These are phyloP conservation scores for Drusus annulatus DNA, from an alignment of 1,140 invertebrate genomes.

Conservation along the genomic window DNA sequence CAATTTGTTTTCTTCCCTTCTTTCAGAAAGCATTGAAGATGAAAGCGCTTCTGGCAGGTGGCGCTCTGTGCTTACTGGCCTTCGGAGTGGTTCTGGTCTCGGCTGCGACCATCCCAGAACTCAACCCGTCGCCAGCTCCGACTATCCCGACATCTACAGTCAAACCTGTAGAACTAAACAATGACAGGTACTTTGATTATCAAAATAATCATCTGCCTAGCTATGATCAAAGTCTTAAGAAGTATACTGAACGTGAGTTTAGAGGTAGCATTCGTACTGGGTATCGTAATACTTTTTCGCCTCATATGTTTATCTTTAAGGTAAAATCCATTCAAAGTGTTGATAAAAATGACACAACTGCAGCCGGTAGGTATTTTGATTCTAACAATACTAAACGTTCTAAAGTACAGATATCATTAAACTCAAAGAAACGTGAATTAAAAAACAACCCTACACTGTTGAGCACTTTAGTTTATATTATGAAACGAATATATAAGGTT, in stretches of 20 bases:
- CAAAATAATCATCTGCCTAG: constrained; percentile 15
- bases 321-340: not conserved
- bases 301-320: not conserved
- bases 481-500: not conserved
- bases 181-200: constrained; percentile 39
- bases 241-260: not conserved
- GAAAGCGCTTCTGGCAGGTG: constrained; percentile 34
- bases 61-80: constrained; percentile 24
- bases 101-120: not conserved
- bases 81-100: constrained; percentile 10
- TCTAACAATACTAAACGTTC: not conserved
- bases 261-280: not conserved
- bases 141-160: not conserved
- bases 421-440: not conserved
- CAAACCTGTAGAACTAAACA: constrained; percentile 2
- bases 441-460: not conserved
- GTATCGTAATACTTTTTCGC: not conserved
- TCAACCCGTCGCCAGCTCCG: not conserved
- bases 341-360: not conserved
- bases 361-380: not conserved
- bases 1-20: not conserved
- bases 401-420: not conserved
- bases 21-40: constrained; percentile 41
- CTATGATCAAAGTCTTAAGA: not conserved
- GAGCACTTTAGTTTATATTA: not conserved